These are phyloP conservation scores for Eulemur rubriventer DNA, from an alignment of 2,797 vertebrate genomes.

Conservation along the genomic window DNA sequence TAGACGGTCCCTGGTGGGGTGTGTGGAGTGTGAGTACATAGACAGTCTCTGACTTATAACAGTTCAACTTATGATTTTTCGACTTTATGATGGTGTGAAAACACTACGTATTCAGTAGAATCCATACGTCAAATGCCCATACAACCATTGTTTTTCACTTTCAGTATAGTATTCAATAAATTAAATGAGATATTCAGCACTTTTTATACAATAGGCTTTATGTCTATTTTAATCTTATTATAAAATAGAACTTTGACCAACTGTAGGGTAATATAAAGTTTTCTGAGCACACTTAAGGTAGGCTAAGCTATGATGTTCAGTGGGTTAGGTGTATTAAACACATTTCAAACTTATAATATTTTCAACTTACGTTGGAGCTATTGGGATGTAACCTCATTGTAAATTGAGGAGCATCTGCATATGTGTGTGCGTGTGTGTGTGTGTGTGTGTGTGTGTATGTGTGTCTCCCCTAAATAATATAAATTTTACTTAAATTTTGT, in stretches of 20 bases:
- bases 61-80: not conserved
- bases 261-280: not conserved
- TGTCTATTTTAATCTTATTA: not conserved
- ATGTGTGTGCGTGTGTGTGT: not conserved
- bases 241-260: not conserved
- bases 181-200: not conserved
- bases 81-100: not conserved
- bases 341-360: not conserved
- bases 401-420: not conserved
- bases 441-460: too few species aligned
- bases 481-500: not conserved
- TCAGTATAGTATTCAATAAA: not conserved
- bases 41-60: not conserved
- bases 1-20: not conserved
- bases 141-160: not conserved
- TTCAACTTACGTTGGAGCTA: not conserved
- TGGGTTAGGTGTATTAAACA: not conserved
- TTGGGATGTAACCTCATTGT: not conserved
- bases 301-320: not conserved
- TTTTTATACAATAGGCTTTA: not conserved
- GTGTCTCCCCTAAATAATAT: not conserved
- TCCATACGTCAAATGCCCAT: not conserved
- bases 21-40: not conserved
- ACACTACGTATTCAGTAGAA: not conserved
- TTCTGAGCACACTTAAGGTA: not conserved